Conservation (phyloP, 2,888 invertebrate species). For the Diploptera punctata region DNA sequence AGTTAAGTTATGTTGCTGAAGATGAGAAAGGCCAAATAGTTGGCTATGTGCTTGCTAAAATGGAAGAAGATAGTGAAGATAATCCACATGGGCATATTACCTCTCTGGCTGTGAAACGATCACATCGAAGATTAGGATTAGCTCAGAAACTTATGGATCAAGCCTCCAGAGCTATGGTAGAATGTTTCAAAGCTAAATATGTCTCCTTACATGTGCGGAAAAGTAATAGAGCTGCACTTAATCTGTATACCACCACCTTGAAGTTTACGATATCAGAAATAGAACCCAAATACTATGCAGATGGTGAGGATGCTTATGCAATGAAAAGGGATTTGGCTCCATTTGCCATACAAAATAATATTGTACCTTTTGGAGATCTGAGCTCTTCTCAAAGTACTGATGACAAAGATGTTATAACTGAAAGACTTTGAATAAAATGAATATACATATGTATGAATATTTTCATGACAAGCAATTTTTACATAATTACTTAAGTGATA, state of each 20-base stretch:
- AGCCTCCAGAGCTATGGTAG: conserved; percentile 97
- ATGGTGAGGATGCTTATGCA: conserved; percentile 99
- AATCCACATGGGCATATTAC: conserved; percentile 99
- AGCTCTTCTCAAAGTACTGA: conserved; percentile 22
- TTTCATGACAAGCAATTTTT: too few species aligned
- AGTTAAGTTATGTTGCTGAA: conserved; percentile 97
- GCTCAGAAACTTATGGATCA: conserved; percentile 99
- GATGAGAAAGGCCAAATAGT: conserved; percentile 75
- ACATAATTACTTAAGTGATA: too few species aligned
- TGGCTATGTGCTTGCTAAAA: conserved; percentile 93
- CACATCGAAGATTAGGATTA: conserved; percentile 88
- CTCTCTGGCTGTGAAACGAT: conserved; percentile 95
- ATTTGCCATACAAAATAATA: conserved; percentile 53
- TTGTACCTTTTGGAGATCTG: background rate
- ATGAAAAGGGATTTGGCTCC: conserved; percentile 90
- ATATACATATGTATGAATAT: too few species aligned
- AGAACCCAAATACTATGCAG: conserved; percentile 99
- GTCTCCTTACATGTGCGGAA: conserved; percentile 98
- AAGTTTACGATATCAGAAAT: conserved; percentile 89
- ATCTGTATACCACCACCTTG: conserved; percentile 93
- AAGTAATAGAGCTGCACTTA: conserved; percentile 95
- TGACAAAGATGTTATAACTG: conserved; percentile 29
- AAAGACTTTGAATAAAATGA: conserved; percentile 34
- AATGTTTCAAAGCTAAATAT: conserved; percentile 97
- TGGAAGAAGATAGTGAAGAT: conserved; percentile 99